Conservation (phyloP, 2,888 invertebrate genomes). For the Candidula unifasciata region DNA sequence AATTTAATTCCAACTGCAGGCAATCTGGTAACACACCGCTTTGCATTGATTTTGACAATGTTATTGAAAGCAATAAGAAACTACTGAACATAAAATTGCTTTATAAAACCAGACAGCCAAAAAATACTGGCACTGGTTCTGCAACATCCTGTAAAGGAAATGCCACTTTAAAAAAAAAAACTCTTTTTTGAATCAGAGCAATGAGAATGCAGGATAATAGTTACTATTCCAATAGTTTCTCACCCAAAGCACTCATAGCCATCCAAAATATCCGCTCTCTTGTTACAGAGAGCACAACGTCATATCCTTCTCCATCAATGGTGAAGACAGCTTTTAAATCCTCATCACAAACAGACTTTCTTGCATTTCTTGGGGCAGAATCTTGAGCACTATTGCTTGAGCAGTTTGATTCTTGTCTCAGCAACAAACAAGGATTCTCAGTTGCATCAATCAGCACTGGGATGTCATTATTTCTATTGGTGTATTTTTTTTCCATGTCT, state of each 20-base stretch:
- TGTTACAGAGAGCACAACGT: conserved; percentile 65
- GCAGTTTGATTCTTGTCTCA: neutral
- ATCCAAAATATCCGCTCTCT: conserved; percentile 61
- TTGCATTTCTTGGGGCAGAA: neutral
- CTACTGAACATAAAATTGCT: too few relatives aligned
- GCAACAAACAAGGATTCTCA: conserved; percentile 1
- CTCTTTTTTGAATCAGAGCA: too few relatives aligned
- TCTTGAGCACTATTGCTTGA: neutral
- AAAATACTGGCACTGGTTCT: too few relatives aligned
- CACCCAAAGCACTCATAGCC: conserved; percentile 60
- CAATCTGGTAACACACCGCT: too few relatives aligned
- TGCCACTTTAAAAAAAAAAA: too few relatives aligned
- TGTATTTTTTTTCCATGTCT: conserved; percentile 3
- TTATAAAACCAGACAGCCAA: too few relatives aligned
- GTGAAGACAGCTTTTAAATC: conserved; percentile 61
- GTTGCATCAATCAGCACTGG: conserved; percentile 19
- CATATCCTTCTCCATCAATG: conserved; percentile 67
- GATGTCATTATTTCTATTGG: conserved; percentile 28
- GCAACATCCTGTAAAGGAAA: too few relatives aligned
- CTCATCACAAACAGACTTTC: neutral
- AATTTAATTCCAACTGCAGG: too few relatives aligned
- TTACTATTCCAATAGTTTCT: conserved; percentile 13
- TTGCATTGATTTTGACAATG: too few relatives aligned
- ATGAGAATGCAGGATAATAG: neutral
- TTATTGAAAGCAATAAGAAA: too few relatives aligned